A percentile compares a stretch with the other conserved stretches of the same genome.
These are phyloP conservation scores for Esox lucius DNA, from an alignment of 2,797 vertebrate species.

Conservation along the genomic window DNA sequence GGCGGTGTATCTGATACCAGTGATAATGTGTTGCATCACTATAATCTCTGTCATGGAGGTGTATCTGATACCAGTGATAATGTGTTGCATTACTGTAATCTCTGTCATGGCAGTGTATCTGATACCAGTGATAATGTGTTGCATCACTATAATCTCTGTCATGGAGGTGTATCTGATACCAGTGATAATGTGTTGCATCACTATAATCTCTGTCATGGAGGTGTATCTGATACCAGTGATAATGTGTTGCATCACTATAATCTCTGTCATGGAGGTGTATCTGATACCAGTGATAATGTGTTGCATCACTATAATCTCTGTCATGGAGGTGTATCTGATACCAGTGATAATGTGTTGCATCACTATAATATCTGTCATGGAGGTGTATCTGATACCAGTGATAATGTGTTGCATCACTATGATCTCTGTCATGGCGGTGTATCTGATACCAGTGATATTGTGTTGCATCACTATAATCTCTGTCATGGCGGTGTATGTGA, in stretches of 20 bases:
- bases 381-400: neutral
- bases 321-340: neutral
- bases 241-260: too few species aligned
- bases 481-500: neutral
- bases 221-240: neutral
- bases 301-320: too few species aligned
- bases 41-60: neutral
- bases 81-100: too few species aligned
- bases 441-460: neutral
- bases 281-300: neutral
- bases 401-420: too few species aligned
- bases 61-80: neutral
- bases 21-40: neutral
- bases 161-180: neutral
- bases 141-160: too few species aligned
- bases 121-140: neutral
- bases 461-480: too few species aligned
- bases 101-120: neutral
- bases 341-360: neutral
- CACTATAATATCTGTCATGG: neutral
- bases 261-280: neutral
- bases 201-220: neutral
- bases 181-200: neutral
- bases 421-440: neutral
- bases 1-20: slow-evolving; percentile 1